Evolutionary conservation across 2,888 invertebrate genomes (phyloP).

Genomic region (Heliconius sara): DNA sequence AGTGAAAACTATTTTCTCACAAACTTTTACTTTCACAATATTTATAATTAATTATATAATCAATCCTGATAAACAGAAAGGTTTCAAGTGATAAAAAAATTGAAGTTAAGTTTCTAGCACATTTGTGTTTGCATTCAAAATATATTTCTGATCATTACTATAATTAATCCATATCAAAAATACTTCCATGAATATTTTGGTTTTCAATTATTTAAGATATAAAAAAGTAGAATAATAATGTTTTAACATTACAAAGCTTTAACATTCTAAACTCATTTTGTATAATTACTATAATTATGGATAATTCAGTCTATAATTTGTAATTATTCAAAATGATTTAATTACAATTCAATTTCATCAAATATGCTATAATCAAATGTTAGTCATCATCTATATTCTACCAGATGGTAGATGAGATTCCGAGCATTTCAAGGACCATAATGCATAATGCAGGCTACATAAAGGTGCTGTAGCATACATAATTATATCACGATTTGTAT

Average conservation of each 20-base stretch:
- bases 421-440: conserved; percentile 47
- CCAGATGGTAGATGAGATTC: conserved; percentile 41
- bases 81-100: not conserved
- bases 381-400: conserved; percentile 25
- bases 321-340: not conserved
- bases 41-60: not conserved
- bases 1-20: too few relatives aligned
- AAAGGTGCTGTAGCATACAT: conserved; percentile 48
- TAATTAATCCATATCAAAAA: not conserved
- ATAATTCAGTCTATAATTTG: not conserved
- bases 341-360: not conserved
- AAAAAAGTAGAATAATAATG: not conserved
- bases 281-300: not conserved
- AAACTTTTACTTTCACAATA: too few relatives aligned
- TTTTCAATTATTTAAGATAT: not conserved
- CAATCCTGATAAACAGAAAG: not conserved
- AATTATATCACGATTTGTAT: conserved; percentile 43
- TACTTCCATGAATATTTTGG: too few relatives aligned
- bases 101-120: too few relatives aligned
- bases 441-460: conserved; percentile 48
- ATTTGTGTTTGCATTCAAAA: not conserved
- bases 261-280: not conserved
- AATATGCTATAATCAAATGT: conserved; percentile 13
- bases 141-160: not conserved
- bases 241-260: not conserved